Evolutionary conservation across 2,113 vertebrate species (phyloP).

Genomic region (Nestor notabilis): DNA sequence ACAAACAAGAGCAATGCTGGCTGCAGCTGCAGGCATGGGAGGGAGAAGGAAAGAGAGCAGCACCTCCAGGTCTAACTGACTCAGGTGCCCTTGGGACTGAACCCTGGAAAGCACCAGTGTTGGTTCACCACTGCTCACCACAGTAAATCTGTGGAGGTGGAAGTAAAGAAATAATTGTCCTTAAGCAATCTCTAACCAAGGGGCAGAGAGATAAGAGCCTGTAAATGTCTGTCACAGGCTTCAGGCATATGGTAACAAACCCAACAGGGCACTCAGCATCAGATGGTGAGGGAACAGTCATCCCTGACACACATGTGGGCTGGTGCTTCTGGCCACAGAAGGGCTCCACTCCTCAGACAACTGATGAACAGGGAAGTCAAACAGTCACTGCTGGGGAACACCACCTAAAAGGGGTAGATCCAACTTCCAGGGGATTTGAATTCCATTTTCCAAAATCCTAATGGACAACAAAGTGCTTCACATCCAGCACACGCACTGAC

Average conservation of each 20-base stretch:
- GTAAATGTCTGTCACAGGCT: background rate
- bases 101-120: background rate
- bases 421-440: background rate
- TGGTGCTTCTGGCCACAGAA: background rate
- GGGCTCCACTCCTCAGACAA: background rate
- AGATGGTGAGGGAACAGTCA: background rate
- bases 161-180: background rate
- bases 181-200: background rate
- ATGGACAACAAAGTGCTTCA: rapidly evolving
- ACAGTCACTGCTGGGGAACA: background rate
- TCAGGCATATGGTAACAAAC: background rate
- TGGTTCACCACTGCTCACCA: background rate
- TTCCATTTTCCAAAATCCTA: background rate
- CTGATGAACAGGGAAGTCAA: background rate
- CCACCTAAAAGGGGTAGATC: background rate
- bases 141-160: background rate
- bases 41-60: background rate
- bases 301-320: background rate
- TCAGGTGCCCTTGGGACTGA: background rate
- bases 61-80: background rate
- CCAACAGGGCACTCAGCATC: background rate
- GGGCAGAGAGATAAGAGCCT: background rate
- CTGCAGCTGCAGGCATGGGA: background rate
- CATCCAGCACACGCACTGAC: background rate
- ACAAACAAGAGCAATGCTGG: background rate